A percentile compares a stretch with the other conserved stretches of the same genome.
Evolutionary conservation across 2,888 invertebrate species (phyloP).

Genomic region (Drosophila setosimentum): DNA sequence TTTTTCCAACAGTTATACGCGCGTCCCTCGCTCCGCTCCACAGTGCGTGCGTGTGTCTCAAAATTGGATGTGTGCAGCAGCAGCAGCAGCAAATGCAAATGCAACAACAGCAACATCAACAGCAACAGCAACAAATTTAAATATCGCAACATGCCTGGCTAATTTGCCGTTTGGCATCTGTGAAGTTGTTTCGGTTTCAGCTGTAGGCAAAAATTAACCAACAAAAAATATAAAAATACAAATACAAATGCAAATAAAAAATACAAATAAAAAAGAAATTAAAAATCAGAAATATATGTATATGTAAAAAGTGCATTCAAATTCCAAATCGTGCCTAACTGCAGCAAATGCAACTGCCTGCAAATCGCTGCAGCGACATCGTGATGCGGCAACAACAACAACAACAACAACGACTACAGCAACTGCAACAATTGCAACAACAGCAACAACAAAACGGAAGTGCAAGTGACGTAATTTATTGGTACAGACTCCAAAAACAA

Average conservation of each 20-base stretch:
- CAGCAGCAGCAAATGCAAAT: conserved; percentile 27
- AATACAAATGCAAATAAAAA: conserved; percentile 13
- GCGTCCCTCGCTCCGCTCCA: conserved; percentile 33
- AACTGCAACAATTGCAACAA: conserved; percentile 37
- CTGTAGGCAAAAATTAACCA: conserved; percentile 36
- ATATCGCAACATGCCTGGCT: conserved; percentile 72
- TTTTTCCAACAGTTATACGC: conserved; percentile 42
- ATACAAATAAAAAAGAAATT: conserved; percentile 42
- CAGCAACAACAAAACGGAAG: conserved; percentile 70
- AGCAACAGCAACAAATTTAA: conserved; percentile 43
- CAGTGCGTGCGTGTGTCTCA: conserved; percentile 26
- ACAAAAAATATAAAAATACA: conserved; percentile 13
- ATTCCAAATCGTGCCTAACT: conserved; percentile 78
- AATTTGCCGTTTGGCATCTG: conserved; percentile 49
- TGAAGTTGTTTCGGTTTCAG: conserved; percentile 76
- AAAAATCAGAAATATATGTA: conserved; percentile 20
- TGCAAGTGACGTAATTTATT: conserved; percentile 79
- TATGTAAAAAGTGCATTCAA: conserved; percentile 64
- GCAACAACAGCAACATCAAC: conserved; percentile 34
- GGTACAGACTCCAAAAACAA: conserved; percentile 59
- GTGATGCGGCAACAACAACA: conserved; percentile 43
- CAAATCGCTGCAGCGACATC: conserved; percentile 31
- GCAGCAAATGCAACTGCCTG: conserved; percentile 59
- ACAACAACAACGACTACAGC: conserved; percentile 37
- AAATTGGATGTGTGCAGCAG: conserved; percentile 21